Evolutionary conservation across 1,140 invertebrate genomes (phyloP).

Genomic region (Atta texana): DNA sequence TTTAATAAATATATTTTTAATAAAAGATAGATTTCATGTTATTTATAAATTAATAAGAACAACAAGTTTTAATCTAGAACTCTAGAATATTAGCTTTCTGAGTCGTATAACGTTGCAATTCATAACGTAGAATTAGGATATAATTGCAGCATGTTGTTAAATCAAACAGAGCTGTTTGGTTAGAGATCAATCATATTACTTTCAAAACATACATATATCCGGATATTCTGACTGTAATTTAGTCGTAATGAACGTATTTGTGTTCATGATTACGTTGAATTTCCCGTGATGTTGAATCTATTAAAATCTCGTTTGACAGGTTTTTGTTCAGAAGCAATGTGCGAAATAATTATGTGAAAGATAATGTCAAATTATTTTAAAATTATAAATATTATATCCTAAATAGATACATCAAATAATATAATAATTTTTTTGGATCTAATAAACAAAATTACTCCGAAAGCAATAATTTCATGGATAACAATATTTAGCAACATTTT

Average conservation of each 20-base stretch:
- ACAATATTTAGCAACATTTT: not conserved
- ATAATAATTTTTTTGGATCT: not conserved
- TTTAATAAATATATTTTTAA: too few species aligned
- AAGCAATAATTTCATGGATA: not conserved
- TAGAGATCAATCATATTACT: not conserved
- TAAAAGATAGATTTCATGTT: not conserved
- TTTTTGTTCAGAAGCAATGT: not conserved
- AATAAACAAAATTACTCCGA: not conserved
- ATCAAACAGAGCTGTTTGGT: slow-evolving; percentile 1
- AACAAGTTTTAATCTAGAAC: not conserved
- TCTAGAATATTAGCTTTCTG: not conserved
- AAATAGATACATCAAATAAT: not conserved
- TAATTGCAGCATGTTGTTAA: not conserved
- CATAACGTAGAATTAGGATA: not conserved
- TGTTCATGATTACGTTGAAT: slow-evolving; percentile 21
- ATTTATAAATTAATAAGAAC: not conserved
- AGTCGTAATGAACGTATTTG: slow-evolving; percentile 16
- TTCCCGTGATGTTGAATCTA: slow-evolving; percentile 31
- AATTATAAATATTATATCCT: not conserved
- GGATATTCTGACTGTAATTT: slow-evolving; percentile 24
- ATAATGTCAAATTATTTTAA: not conserved
- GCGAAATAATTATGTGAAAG: not conserved
- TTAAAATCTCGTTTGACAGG: slow-evolving; percentile 35
- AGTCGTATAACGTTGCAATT: not conserved
- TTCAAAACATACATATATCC: not conserved